These are phyloP conservation scores for Rhadina sibilatrix DNA, from an alignment of 2,113 vertebrate genomes.

Conservation along the genomic window DNA sequence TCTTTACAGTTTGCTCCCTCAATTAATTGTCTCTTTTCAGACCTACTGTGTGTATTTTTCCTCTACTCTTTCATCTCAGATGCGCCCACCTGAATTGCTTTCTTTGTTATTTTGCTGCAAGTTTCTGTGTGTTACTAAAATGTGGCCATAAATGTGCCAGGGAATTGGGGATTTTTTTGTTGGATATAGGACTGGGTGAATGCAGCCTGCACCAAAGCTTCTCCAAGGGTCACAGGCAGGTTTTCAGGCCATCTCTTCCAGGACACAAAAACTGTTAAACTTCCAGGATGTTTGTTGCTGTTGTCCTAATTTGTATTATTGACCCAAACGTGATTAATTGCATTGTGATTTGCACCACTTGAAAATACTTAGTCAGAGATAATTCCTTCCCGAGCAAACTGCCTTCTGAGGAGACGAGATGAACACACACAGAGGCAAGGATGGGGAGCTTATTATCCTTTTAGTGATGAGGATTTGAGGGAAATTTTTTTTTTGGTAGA, in stretches of 20 bases:
- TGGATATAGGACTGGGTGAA: neutral
- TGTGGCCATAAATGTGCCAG: neutral
- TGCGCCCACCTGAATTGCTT: neutral
- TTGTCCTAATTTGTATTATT: neutral
- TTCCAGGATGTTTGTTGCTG: neutral
- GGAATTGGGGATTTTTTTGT: neutral
- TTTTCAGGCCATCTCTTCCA: neutral
- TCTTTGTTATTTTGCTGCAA: neutral
- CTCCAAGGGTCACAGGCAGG: neutral
- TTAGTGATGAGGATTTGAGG: neutral
- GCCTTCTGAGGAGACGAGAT: neutral
- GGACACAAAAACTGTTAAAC: neutral
- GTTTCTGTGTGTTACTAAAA: neutral
- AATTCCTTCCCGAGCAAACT: neutral
- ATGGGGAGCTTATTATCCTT: neutral
- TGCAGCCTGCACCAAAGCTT: neutral
- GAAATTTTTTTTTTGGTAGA: slow-evolving; percentile 15
- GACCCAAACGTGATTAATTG: neutral
- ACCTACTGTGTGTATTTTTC: neutral
- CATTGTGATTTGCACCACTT: neutral
- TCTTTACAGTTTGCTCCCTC: neutral
- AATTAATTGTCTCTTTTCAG: neutral
- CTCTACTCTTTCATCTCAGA: neutral
- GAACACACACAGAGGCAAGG: neutral
- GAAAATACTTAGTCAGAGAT: slow-evolving; percentile 13